Evolutionary conservation across 2,888 invertebrate genomes (phyloP), one percentile per base, ranked within the genome.

Genomic region (Rhamphomyia laevipes): DNA sequence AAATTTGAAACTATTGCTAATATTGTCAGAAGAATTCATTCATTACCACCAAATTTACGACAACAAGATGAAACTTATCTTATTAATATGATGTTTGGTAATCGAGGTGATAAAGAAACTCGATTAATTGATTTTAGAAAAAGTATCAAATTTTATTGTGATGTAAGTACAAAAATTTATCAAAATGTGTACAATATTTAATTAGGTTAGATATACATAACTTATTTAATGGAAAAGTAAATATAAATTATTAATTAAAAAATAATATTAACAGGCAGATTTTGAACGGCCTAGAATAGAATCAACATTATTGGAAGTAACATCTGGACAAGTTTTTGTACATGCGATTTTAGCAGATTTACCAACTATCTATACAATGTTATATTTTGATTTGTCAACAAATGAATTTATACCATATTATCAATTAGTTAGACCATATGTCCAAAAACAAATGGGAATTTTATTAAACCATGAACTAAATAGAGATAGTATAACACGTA

Each of bases 371-470:
- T 27, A n/a, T 3, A 23, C 21, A 10, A 23, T 41, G 13, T 40
- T 27, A 6, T 50, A 44, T 18, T 33, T 43, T 16, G 44, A 50
- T 33, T n/a, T 50, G 4, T 12, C 12, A n/a, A 38, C 23, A 42
- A n/a, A 11, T 12, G 43, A 48, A 33, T 37, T 50, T n/a, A 48
- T 11, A 4, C 42, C 46, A 5, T 52, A 35, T 44, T 42, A 45
- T 23, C 37, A 50, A 13, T 5, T 50, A 3, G 13, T 37, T 1
- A 46, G 21, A 13, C 46, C 47, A 3, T n/a, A 50, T 18, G 3
- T 50, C 10, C 31, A 43, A 5, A 45, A 48, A 11, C 17, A 30
- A 11, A 50, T 52, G 30, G 52, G 52, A 41, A 43, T 50, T 17
- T 41, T 52, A 30, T 43, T 52, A 9, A 38, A 46, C 13, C 5